Evolutionary conservation across 2,797 vertebrate species (phyloP).

Genomic region (Ambastaia sidthimunki): DNA sequence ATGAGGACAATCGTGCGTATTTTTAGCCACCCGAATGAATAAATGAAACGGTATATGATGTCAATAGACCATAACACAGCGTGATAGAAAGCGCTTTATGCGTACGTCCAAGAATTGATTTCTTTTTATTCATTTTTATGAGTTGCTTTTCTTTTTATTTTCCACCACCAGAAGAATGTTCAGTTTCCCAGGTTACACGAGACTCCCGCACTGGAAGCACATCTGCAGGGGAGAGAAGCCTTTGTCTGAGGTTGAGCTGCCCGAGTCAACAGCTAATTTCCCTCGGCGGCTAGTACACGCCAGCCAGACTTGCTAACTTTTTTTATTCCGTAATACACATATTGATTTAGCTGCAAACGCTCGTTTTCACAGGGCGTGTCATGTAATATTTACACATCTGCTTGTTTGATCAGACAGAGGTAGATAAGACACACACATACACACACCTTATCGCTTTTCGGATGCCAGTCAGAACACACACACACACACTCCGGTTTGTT

Average conservation of each 20-base stretch:
- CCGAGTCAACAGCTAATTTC: conserved; percentile 83
- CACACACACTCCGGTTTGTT: conserved; percentile 58
- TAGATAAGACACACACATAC: conserved; percentile 19
- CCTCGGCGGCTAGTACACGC: conserved; percentile 80
- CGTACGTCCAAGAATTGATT: conserved; percentile 33
- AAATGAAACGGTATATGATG: conserved; percentile 48
- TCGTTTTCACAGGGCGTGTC: conserved; percentile 72
- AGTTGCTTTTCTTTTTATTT: conserved; percentile 18
- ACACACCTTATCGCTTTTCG: conserved; percentile 10
- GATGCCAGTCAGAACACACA: conserved; percentile 57
- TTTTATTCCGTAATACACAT: conserved; percentile 80
- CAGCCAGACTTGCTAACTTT: conserved; percentile 68
- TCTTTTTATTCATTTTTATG: conserved; percentile 23
- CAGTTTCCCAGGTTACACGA: conserved; percentile 59
- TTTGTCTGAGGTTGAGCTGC: conserved; percentile 80
- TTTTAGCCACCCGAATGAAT: conserved; percentile 49
- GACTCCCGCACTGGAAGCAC: conserved; percentile 77
- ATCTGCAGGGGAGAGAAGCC: conserved; percentile 73
- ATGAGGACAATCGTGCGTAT: conserved; percentile 22
- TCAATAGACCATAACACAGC: conserved; percentile 36
- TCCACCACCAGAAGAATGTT: conserved; percentile 14
- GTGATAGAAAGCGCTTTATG: conserved; percentile 38
- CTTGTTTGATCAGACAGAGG: conserved; percentile 72
- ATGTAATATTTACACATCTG: conserved; percentile 78
- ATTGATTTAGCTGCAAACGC: conserved; percentile 81